Base-by-base conservation (phyloP, 2,113 vertebrate species). In the Mesocricetus auratus region DNA sequence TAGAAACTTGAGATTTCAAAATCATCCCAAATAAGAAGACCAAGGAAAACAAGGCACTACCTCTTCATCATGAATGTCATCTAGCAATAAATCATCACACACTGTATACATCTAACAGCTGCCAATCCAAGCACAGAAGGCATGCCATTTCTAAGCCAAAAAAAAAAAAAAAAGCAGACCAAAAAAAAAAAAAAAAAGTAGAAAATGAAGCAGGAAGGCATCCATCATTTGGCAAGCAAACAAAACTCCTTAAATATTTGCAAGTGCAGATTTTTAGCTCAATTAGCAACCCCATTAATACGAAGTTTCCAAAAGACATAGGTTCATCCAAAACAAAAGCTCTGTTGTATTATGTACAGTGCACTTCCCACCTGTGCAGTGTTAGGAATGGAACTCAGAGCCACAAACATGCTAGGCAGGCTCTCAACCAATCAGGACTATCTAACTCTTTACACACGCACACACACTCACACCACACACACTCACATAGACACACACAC, bases 1-100 rank as follows among this genome's bases (percentile, higher is more conserved):
- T 26, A 71, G 36, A 73, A 96, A 92, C 45, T 95, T 95, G 50
- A 71, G 60, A 94, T 90, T 91, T 91, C 94, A 73, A 96, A 86
- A 39, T 68, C 19, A 89, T 56, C 36, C 24, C 66, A 89, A 94
- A 82, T 24, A 94, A 62, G 47, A 62, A 60, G 69, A 66, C 36
- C 29, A 31, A 31, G 12, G 33, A 77, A 39, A 93, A 86, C 1
- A 73, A n/a, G 93, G 83, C n/a, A 60, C 58, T 74, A 85, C 9
- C 42, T 69, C 39, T 68, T 90, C 60, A 66, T 36, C 16, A 94
- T 21, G 21, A 94, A 85, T 3, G 2, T 29, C 33, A 29, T 19
- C 56, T 24, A 36, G 50, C 22, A 86, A n/a, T 62, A 78, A 60
- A 92, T 64, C n/a, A 78, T 77, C 86, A 75, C 69, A 79, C 78